Evolutionary conservation across 2,113 vertebrate species (phyloP).

Genomic region (Thunnus maccoyii): DNA sequence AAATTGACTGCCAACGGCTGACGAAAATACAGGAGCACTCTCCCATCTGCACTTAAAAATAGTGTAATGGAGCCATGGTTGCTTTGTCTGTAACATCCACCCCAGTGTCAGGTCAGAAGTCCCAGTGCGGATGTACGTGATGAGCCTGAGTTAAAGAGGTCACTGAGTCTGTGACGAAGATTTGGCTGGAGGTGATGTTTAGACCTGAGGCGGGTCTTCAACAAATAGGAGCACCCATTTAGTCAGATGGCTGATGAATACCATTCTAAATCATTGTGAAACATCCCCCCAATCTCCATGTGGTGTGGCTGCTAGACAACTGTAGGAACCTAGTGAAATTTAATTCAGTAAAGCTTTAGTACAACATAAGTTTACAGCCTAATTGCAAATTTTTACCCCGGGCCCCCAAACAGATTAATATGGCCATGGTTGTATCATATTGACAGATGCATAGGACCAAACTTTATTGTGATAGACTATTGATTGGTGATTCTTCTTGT

Average conservation of each 20-base stretch:
- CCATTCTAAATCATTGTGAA: not conserved
- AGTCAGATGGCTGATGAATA: not conserved
- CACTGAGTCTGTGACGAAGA: not conserved
- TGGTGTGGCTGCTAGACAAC: not conserved
- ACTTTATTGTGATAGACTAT: too few species aligned
- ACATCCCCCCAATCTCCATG: not conserved
- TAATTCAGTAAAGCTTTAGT: not conserved
- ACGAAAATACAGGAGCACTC: constrained; percentile 37
- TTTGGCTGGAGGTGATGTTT: not conserved
- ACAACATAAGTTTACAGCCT: not conserved
- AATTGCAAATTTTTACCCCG: too few species aligned
- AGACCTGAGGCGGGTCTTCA: not conserved
- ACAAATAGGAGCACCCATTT: not conserved
- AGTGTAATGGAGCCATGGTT: constrained; percentile 2
- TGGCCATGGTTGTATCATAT: too few species aligned
- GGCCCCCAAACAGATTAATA: too few species aligned
- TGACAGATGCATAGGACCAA: too few species aligned
- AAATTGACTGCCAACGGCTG: constrained; percentile 23
- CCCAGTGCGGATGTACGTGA: not conserved
- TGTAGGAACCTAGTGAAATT: not conserved
- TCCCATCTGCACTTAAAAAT: constrained; percentile 7
- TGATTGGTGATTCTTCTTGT: too few species aligned
- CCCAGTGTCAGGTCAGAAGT: not conserved
- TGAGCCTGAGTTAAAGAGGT: constrained; percentile 18
- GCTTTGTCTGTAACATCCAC: constrained; percentile 30